Base-by-base conservation (phyloP, 2,888 invertebrate species). In the Ophioninae sp. region DNA sequence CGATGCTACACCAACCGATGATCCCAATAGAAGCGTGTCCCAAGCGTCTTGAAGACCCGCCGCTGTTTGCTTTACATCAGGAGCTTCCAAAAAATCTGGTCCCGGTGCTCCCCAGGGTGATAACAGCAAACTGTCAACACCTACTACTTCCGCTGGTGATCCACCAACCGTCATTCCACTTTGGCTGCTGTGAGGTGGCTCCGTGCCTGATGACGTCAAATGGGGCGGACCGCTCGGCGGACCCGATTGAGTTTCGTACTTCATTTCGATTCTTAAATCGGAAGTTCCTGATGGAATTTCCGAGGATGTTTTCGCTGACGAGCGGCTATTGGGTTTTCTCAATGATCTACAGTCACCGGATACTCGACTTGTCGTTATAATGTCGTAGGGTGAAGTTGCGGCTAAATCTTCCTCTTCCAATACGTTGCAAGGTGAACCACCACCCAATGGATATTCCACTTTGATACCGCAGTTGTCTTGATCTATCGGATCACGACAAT, bases 11-110 rank as follows among this genome's bases (percentile, higher is more conserved):
- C 95, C 95, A 41, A 95, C 94, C 23, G 95, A 92, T 10, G 94
- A 93, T 78, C 93, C 94, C 81, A 95, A 89, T 37, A 95, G 92
- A 74, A 95, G 91, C 87, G 95, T 96, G 93, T 97, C 96, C 90
- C 97, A 95, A 39, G 96, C 96, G 90, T 97, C 97, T 89, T 92
- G 91, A 76, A 92, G 86, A 44, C 91, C 91, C 68, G 89, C 88
- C 13, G 90, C 88, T 6, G 90, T 90, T 79, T 91, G 92, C 81
- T 92, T 93, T 2, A 91, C 91, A 21, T 92, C 93, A 7, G 90
- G 86, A 0, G 91, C 87, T 81, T 91, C 91, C 1, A 91, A 85
- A 72, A 91, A 91, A 59, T 92, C 93, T 1, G 90, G 83, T 0
- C 91, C 91, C 0, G 90, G 88, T 0, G 89, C 87, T 0, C 89